Evolutionary conservation across 2,797 vertebrate genomes (phyloP), one percentile per base, ranked within the genome.

Genomic region (Helicolenus hilgendorfi): DNA sequence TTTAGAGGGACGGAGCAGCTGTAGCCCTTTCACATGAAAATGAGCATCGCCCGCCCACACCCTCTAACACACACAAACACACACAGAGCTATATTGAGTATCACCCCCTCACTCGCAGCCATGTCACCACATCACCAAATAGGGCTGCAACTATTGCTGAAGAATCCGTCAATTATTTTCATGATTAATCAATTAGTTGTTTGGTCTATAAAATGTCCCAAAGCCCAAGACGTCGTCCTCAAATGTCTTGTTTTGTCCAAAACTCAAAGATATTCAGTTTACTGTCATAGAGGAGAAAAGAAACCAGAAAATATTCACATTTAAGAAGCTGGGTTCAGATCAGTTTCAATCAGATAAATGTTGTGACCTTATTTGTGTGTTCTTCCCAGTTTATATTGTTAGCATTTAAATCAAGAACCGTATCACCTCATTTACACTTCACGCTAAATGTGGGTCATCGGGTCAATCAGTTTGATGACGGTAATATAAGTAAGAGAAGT

Each of bases 21-120:
- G 96, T 87, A 87, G 87, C 79, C 92, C 89, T 94, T 97, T 97
- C 94, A 96, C 88, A 97, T 97, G 94, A 95, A 97, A 97, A 97
- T 96, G 93, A 96, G 95, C 88, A 81, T 80, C 64, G 22, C 20
- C 20, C 20, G 22, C 20, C 83, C 27, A 38, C 55, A 55, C 41
- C 53, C 79, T 63, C 27, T 55, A 7, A 72, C 79, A 82, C 88
- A 60, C 73, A 84, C 20, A 76, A 67, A 80, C 29, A 41, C 22
- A 56, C 33, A 56, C 33, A 60, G 71, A 64, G 64, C 45, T 41
- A n/a, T 45, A 79, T 8, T 24, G 26, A 31, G 64, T 67, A 76
- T 60, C 79, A 64, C 24, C 41, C 60, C 55, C 70, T 76, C 73
- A 55, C 62, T 62, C 29, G 58, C 33, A 7, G 65, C 70, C 31